Evolutionary conservation across 2,113 vertebrate genomes (phyloP), one percentile per base, ranked within the genome.

Genomic region (Atherinomorus stipes): DNA sequence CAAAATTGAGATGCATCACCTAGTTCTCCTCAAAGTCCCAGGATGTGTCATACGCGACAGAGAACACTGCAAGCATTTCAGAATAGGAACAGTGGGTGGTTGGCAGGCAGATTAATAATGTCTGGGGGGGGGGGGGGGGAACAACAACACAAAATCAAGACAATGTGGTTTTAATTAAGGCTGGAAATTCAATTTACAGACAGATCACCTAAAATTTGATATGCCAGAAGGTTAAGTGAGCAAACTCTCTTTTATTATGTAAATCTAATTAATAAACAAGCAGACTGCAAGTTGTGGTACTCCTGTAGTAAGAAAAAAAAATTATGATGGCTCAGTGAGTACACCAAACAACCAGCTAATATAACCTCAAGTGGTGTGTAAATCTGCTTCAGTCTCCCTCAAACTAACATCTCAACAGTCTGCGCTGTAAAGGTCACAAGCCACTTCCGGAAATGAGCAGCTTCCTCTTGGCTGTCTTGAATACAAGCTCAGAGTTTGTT

Each of bases 381-480:
- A 68, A 65, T 44, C 62, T 63, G 62, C 18, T 54, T 66, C 62
- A 77, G 74, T 61, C 34, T 26, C 71, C 61, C 38, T 68, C 25
- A 67, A 83, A 83, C 77, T 75, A 79, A 37, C 26, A 18, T 80
- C 84, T 86, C 76, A 76, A 86, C 84, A 63, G 42, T 71, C 78
- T 64, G 15, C 81, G 84, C 52, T 65, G 75, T 74, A 87, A 59
- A 94, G 91, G 92, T 93, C 92, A 93, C 91, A 90, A 90, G 86
- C 88, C 77, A 91, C 85, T 92, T 93, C 91, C 90, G 90, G 88
- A 93, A 89, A 90, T 85, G 80, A 69, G 79, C 76, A 66, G 90
- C 91, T 93, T 94, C 93, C 92, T 92, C 81, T 89, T 81, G 81
- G 86, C 76, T 76, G 78, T 73, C 87, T 85, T 61, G 60, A 81